Conservation (phyloP, 2,888 invertebrate genomes). For the Drosophila anomalata region DNA sequence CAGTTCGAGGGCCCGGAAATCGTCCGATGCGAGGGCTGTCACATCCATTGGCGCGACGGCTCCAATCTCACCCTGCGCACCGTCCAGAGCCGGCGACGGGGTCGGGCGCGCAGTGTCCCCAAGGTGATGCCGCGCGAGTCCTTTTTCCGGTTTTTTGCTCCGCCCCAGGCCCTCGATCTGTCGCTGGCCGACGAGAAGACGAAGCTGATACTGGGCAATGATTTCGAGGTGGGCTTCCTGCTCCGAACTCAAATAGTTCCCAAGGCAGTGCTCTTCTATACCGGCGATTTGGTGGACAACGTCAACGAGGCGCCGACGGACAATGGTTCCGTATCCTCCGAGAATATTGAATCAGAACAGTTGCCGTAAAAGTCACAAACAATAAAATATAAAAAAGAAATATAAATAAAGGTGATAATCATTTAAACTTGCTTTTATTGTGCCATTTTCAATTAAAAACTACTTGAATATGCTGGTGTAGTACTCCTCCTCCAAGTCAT, state of each 20-base stretch:
- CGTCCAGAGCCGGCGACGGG: slow-evolving; percentile 45
- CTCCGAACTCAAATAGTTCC: slow-evolving; percentile 68
- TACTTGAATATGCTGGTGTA: slow-evolving; percentile 84
- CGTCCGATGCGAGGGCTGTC: slow-evolving; percentile 66
- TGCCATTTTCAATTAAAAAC: not conserved
- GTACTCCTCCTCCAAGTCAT: slow-evolving; percentile 84
- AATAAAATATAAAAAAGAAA: not conserved
- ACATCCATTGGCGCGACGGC: slow-evolving; percentile 66
- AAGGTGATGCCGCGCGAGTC: slow-evolving; percentile 68
- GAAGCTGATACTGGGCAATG: slow-evolving; percentile 58
- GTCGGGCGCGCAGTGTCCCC: slow-evolving; percentile 46
- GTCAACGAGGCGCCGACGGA: slow-evolving; percentile 47
- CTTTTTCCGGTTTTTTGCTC: slow-evolving; percentile 67
- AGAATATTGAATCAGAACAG: slow-evolving; percentile 28
- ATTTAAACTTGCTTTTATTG: not conserved
- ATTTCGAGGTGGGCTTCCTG: slow-evolving; percentile 66
- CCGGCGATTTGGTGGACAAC: slow-evolving; percentile 66
- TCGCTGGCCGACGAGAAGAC: slow-evolving; percentile 66
- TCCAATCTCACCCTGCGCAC: slow-evolving; percentile 59
- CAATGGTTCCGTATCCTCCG: slow-evolving; percentile 51
- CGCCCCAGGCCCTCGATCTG: slow-evolving; percentile 59
- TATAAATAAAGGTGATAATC: not conserved
- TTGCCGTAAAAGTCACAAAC: not conserved
- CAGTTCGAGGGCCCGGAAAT: slow-evolving; percentile 68
- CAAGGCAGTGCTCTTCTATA: slow-evolving; percentile 67